Conservation (phyloP, 2,888 invertebrate genomes). For the Dolomedes plantarius region DNA sequence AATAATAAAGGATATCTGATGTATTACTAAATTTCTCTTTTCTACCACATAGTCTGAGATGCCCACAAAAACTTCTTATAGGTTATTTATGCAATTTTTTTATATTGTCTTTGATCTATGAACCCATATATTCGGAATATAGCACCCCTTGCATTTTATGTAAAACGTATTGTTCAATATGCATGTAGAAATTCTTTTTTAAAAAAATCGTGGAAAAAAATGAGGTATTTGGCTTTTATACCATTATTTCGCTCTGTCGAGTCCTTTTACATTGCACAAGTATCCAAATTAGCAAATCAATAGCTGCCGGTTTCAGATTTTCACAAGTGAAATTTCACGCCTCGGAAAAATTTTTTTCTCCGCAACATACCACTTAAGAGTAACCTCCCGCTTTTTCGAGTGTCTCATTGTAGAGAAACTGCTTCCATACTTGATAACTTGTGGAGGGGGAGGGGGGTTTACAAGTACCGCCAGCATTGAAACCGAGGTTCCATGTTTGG, state of each 20-base stretch:
- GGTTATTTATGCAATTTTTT: too few relatives aligned
- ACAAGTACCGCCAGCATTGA: constrained; percentile 51
- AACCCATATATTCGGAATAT: too few relatives aligned
- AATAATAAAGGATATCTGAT: too few relatives aligned
- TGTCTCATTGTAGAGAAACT: constrained; percentile 11
- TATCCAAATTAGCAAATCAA: constrained; percentile 63
- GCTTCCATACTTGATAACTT: constrained; percentile 31
- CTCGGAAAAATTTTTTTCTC: constrained; percentile 13
- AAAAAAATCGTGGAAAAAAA: too few relatives aligned
- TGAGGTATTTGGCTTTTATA: not conserved
- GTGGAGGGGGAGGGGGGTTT: constrained; percentile 56
- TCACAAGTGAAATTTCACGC: constrained; percentile 34
- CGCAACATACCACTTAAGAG: constrained; percentile 16
- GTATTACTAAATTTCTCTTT: too few relatives aligned
- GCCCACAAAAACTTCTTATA: too few relatives aligned
- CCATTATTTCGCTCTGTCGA: not conserved
- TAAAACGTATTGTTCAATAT: too few relatives aligned
- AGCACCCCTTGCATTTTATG: too few relatives aligned
- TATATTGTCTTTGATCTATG: too few relatives aligned
- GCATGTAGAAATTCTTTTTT: too few relatives aligned
- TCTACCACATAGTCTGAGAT: too few relatives aligned
- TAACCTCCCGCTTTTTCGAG: not conserved
- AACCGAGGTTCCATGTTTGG: constrained; percentile 49
- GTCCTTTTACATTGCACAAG: not conserved
- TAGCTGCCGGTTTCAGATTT: constrained; percentile 1